Conservation (phyloP, 2,888 invertebrate genomes). For the Plusia festucae region DNA sequence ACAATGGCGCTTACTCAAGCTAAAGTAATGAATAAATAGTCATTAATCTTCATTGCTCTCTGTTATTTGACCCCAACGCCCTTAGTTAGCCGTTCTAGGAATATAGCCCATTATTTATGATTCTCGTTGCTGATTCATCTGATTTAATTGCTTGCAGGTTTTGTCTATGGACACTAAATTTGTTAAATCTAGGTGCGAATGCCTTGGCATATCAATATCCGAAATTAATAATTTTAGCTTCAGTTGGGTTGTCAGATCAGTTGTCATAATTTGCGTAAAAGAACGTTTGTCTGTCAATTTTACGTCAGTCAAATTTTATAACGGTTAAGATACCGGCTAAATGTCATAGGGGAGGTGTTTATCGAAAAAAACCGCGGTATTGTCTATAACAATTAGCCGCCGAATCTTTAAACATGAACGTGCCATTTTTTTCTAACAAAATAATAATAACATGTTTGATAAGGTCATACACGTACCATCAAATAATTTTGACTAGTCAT, state of each 20-base stretch:
- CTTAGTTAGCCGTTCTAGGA: slow-evolving; percentile 21
- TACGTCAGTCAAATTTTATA: slow-evolving; percentile 26
- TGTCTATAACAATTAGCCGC: too few species aligned
- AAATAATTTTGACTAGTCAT: too few species aligned
- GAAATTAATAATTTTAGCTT: not conserved
- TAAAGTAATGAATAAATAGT: slow-evolving; percentile 20
- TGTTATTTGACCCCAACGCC: slow-evolving; percentile 32
- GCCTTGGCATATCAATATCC: not conserved
- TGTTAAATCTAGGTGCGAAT: not conserved
- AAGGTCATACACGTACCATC: too few species aligned
- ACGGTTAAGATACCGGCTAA: slow-evolving; percentile 21
- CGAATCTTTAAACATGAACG: too few species aligned
- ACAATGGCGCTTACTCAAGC: slow-evolving; percentile 22
- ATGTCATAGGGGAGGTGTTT: too few species aligned
- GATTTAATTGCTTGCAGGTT: not conserved
- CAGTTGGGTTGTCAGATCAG: too few species aligned
- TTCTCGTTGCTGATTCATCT: slow-evolving; percentile 17
- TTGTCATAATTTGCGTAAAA: too few species aligned
- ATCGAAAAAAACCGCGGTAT: too few species aligned
- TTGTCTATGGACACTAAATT: not conserved
- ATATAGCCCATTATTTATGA: slow-evolving; percentile 19
- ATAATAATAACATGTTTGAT: too few species aligned
- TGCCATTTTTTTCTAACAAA: too few species aligned
- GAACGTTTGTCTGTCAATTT: slow-evolving; percentile 18
- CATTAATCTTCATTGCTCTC: slow-evolving; percentile 39